These are phyloP conservation scores for Protodeltote pygarga DNA, from an alignment of 2,888 invertebrate genomes.

Conservation along the genomic window DNA sequence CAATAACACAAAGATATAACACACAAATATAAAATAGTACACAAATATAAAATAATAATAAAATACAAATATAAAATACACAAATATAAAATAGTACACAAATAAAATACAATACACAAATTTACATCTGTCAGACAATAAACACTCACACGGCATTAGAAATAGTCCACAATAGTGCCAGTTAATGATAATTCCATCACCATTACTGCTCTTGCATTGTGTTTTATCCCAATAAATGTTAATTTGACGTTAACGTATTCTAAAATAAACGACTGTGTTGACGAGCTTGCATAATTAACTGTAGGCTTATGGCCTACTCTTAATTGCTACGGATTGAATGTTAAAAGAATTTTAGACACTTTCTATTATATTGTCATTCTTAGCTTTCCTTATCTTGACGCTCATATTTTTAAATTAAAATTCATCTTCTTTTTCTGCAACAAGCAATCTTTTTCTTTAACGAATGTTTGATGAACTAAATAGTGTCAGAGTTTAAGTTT, in stretches of 20 bases:
- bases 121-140: constrained; percentile 10
- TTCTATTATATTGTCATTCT: constrained; percentile 4
- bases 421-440: too few relatives aligned
- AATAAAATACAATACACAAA: background rate
- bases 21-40: background rate
- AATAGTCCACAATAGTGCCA: constrained; percentile 39
- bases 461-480: too few relatives aligned
- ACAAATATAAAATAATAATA: background rate
- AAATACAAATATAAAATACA: background rate
- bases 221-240: constrained; percentile 61
- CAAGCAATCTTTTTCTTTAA: too few relatives aligned
- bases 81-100: background rate
- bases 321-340: constrained; percentile 40
- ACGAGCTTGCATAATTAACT: constrained; percentile 62
- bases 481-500: too few relatives aligned
- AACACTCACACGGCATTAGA: constrained; percentile 35
- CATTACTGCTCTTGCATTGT: constrained; percentile 37
- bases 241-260: constrained; percentile 67
- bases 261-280: constrained; percentile 62
- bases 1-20: background rate
- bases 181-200: constrained; percentile 47
- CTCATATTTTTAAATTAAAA: background rate
- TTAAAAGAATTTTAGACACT: constrained; percentile 9
- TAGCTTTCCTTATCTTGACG: background rate
- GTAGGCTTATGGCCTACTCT: constrained; percentile 36